Percentiles rank a stretch among this genome's conserved stretches.
Conservation (phyloP, 2,797 vertebrate species). For the Muraenolepis orangiensis region DNA sequence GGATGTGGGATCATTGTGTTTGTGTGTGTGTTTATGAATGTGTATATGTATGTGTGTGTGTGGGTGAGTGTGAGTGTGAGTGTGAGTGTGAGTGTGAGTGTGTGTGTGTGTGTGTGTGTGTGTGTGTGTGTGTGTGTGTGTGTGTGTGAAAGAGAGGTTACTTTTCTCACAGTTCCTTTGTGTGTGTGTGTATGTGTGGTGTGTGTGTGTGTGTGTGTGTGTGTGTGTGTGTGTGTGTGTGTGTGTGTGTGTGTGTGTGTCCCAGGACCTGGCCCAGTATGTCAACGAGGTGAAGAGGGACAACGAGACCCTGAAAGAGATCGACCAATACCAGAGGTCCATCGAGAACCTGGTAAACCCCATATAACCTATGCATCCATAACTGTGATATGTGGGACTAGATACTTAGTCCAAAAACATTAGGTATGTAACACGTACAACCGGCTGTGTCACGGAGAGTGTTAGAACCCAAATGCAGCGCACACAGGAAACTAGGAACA, state of each 20-base stretch:
- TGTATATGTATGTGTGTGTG: conserved; percentile 10
- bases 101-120: neutral
- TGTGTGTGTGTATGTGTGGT: conserved; percentile 23
- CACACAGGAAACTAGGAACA: no score
- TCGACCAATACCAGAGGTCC: conserved; percentile 89
- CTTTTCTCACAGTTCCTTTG: neutral
- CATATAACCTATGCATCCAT: neutral
- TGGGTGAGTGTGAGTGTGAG: conserved; percentile 4
- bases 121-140: neutral
- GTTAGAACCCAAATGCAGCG: no score
- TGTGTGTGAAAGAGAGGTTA: no score
- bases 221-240: neutral
- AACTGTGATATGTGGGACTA: neutral
- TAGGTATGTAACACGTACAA: neutral
- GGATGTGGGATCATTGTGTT: neutral
- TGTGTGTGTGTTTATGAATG: conserved; percentile 7
- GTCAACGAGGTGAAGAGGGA: conserved; percentile 96
- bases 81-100: conserved; percentile 4
- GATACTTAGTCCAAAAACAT: neutral
- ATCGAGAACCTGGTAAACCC: conserved; percentile 92
- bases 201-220: neutral
- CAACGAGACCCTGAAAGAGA: conserved; percentile 91
- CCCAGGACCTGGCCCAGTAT: conserved; percentile 91
- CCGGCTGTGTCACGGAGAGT: no score
- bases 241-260: conserved; percentile 22